These are phyloP conservation scores for Bubalus kerabau DNA, from an alignment of 2,113 vertebrate genomes.

Conservation along the genomic window DNA sequence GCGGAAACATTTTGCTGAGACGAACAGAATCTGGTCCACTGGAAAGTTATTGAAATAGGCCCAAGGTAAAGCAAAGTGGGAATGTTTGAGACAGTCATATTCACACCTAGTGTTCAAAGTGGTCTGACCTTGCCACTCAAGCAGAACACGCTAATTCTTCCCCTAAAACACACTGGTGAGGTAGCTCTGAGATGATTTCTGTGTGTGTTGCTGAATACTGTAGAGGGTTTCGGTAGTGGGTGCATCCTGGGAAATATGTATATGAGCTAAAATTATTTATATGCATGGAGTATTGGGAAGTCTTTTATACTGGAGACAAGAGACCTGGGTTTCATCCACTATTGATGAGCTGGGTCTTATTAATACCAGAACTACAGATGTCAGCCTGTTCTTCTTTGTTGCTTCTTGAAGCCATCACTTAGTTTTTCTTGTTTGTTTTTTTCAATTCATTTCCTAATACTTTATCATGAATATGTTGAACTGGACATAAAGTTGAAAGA, in stretches of 20 bases:
- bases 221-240: not conserved
- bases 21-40: not conserved
- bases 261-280: not conserved
- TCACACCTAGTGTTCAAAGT: not conserved
- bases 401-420: not conserved
- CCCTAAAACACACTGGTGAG: not conserved
- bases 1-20: not conserved
- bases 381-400: not conserved
- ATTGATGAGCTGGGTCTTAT: not conserved
- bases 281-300: not conserved
- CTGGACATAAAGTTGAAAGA: not conserved
- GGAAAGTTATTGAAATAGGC: not conserved
- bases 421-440: too few species aligned
- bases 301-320: not conserved
- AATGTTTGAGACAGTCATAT: not conserved
- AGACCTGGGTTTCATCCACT: not conserved
- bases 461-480: not conserved
- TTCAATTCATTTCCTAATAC: not conserved
- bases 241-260: not conserved
- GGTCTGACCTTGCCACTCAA: not conserved
- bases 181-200: not conserved
- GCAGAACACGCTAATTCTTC: fast-evolving
- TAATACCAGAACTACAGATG: not conserved
- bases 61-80: not conserved
- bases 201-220: not conserved